Conservation (phyloP, 2,888 invertebrate genomes). For the Phytoseiulus persimilis region DNA sequence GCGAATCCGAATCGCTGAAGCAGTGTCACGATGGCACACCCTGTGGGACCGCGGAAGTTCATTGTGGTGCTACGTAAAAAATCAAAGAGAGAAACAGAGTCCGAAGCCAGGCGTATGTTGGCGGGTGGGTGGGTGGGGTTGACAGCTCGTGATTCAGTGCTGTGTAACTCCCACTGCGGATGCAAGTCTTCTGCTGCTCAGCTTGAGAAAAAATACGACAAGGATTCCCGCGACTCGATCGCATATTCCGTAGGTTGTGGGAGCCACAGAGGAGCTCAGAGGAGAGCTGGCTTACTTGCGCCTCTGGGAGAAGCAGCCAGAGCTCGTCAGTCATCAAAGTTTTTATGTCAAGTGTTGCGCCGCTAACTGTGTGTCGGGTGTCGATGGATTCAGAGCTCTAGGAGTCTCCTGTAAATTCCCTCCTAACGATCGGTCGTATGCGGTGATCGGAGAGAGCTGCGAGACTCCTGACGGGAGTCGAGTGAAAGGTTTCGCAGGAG, state of each 20-base stretch:
- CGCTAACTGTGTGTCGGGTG: no score
- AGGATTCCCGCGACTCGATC: neutral
- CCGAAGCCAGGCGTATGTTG: neutral
- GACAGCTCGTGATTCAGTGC: neutral
- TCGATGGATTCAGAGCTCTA: neutral
- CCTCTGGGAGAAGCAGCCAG: neutral
- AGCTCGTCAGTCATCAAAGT: neutral
- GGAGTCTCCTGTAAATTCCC: neutral
- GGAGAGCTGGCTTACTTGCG: neutral
- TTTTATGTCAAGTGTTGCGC: neutral
- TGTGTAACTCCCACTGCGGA: neutral
- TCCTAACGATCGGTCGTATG: neutral
- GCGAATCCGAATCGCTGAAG: no score
- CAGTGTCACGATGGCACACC: no score
- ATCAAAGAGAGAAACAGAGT: neutral
- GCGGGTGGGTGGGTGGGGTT: neutral
- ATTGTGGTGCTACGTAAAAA: neutral
- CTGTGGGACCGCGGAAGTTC: neutral
- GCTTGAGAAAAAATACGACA: neutral
- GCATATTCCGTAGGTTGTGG: neutral
- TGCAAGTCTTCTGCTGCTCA: neutral
- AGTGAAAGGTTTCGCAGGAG: neutral
- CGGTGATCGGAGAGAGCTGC: neutral
- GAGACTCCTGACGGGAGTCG: neutral
- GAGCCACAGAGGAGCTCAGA: neutral